Conservation (phyloP, 1,140 invertebrate genomes). For the Tetramorium simillimum region DNA sequence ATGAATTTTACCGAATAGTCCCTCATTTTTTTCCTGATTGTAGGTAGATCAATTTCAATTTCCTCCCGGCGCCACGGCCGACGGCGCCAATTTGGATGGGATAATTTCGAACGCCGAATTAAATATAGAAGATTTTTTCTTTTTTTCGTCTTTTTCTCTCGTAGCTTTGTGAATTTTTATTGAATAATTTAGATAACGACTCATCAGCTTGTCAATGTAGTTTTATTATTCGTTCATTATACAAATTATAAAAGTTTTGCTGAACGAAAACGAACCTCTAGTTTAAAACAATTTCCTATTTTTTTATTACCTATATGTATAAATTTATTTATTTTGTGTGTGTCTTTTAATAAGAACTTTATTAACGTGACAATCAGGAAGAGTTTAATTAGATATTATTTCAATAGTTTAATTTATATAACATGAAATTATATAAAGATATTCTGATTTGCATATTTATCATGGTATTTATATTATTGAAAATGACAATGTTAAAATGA, state of each 20-base stretch:
- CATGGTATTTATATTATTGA: background rate
- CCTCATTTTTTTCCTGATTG: slow-evolving; percentile 25
- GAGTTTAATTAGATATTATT: background rate
- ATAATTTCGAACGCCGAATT: slow-evolving; percentile 18
- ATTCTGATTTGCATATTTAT: background rate
- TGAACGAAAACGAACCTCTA: background rate
- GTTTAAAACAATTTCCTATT: background rate
- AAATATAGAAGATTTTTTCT: background rate
- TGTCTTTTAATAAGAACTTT: background rate
- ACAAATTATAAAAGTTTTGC: background rate
- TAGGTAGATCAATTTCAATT: slow-evolving; percentile 41
- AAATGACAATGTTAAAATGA: background rate
- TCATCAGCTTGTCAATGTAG: background rate
- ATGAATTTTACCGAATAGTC: background rate
- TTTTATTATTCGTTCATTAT: slow-evolving; percentile 5
- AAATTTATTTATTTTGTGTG: background rate
- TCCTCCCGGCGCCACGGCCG: slow-evolving; percentile 17
- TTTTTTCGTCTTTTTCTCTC: background rate
- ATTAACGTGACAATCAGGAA: background rate
- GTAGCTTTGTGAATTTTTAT: background rate
- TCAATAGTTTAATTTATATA: background rate
- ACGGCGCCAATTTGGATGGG: background rate
- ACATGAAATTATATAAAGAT: background rate
- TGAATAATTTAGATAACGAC: slow-evolving; percentile 28
- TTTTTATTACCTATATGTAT: background rate